Evolutionary conservation across 1,140 invertebrate genomes (phyloP).

Genomic region (Drosophila elegans): DNA sequence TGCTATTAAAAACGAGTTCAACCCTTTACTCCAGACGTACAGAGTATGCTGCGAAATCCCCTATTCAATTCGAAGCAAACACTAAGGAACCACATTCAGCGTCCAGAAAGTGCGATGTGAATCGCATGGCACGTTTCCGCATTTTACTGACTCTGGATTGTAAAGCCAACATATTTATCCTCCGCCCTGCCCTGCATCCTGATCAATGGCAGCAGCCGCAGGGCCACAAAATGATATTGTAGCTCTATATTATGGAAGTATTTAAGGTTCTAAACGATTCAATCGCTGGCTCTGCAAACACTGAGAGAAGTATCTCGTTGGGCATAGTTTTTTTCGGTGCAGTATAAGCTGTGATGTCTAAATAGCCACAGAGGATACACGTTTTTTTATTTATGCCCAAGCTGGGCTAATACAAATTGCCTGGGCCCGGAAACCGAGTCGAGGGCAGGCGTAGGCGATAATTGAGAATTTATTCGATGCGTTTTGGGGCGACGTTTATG

Average conservation of each 20-base stretch:
- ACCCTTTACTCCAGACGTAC: background rate
- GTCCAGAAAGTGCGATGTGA: constrained; percentile 47
- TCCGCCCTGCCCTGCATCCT: constrained; percentile 12
- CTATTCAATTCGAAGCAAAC: constrained; percentile 55
- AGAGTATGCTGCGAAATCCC: constrained; percentile 16
- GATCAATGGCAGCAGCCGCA: constrained; percentile 74
- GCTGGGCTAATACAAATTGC: constrained; percentile 62
- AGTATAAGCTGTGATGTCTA: constrained; percentile 60
- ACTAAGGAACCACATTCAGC: constrained; percentile 29
- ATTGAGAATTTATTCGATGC: constrained; percentile 76
- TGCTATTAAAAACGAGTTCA: background rate
- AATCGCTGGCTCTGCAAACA: constrained; percentile 52
- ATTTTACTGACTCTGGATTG: constrained; percentile 51
- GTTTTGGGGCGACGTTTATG: constrained; percentile 76
- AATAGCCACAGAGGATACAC: constrained; percentile 55
- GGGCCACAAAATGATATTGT: constrained; percentile 72
- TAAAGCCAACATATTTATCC: constrained; percentile 18
- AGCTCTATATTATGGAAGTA: constrained; percentile 72
- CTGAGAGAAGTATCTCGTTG: constrained; percentile 19
- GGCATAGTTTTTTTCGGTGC: constrained; percentile 16
- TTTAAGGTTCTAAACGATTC: constrained; percentile 76
- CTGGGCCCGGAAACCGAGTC: constrained; percentile 7
- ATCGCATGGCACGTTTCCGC: constrained; percentile 69
- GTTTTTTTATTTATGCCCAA: constrained; percentile 63
- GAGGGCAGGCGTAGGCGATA: constrained; percentile 71